Evolutionary conservation across 2,113 vertebrate species (phyloP).

Genomic region (Chaetorhynchus papuensis): DNA sequence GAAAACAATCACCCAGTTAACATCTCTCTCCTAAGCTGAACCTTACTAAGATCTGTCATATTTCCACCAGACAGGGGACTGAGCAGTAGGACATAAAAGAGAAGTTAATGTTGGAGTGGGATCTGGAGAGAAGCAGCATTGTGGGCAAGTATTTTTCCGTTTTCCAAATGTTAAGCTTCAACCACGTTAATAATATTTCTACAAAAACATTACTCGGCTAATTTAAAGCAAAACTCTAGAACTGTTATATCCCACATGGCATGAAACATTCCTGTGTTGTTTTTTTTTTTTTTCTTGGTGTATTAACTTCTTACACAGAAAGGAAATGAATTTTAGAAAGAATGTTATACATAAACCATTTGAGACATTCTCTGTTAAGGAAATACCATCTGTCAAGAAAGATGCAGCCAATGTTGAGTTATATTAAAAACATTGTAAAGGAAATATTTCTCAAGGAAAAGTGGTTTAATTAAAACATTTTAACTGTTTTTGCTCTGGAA

Average conservation of each 20-base stretch:
- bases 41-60: neutral
- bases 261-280: neutral
- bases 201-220: neutral
- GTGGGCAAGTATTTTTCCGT: neutral
- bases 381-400: conserved; percentile 60
- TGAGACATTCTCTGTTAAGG: conserved; percentile 48
- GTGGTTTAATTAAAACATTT: conserved; percentile 29
- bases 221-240: conserved; percentile 38
- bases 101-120: neutral
- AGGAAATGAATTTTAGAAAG: conserved; percentile 63
- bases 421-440: conserved; percentile 38
- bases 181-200: neutral
- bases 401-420: conserved; percentile 49
- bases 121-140: neutral
- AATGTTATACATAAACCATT: conserved; percentile 55
- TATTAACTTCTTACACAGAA: conserved; percentile 49
- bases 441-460: conserved; percentile 18
- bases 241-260: conserved; percentile 6
- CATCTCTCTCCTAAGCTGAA: neutral
- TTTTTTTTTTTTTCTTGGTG: neutral
- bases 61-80: neutral
- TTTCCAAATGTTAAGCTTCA: neutral
- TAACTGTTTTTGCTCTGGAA: neutral
- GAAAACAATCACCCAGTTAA: neutral
- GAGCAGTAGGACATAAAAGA: neutral